Percentiles rank a stretch among this genome's conserved stretches.
phyloP scores from a whole-genome alignment of 2,797 vertebrate genomes.

The Dendrocincla tyrannina region DNA sequence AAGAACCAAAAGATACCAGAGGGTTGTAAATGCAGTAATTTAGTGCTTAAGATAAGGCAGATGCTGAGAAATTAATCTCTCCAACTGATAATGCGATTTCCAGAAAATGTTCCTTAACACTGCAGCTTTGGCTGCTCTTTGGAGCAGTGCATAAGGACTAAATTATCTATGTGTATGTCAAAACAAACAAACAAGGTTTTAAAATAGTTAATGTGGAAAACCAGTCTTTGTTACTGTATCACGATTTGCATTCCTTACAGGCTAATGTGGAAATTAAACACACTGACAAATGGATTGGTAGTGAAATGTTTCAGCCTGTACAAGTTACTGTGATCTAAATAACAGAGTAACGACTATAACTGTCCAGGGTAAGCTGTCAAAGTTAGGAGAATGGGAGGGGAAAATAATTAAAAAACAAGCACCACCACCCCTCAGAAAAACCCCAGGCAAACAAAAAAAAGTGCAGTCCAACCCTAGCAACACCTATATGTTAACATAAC shows the following conservation, averaged over 20 bases:
- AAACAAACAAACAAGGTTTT: neutral
- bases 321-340: neutral
- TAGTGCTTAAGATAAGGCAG: neutral
- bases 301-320: neutral
- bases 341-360: neutral
- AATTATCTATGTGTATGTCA: neutral
- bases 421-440: neutral
- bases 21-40: neutral
- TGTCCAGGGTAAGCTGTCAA: neutral
- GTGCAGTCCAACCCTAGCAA: neutral
- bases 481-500: rapidly evolving
- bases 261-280: neutral
- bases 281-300: neutral
- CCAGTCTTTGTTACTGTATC: neutral
- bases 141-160: neutral
- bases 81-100: neutral
- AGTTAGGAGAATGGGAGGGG: neutral
- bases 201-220: neutral
- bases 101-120: neutral
- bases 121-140: neutral
- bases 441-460: neutral
- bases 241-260: neutral
- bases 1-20: neutral
- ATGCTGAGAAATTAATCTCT: neutral
- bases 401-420: neutral